Evolutionary conservation across 2,888 invertebrate genomes (phyloP), one percentile per base, ranked within the genome.

Genomic region (Halocaridina rubra): DNA sequence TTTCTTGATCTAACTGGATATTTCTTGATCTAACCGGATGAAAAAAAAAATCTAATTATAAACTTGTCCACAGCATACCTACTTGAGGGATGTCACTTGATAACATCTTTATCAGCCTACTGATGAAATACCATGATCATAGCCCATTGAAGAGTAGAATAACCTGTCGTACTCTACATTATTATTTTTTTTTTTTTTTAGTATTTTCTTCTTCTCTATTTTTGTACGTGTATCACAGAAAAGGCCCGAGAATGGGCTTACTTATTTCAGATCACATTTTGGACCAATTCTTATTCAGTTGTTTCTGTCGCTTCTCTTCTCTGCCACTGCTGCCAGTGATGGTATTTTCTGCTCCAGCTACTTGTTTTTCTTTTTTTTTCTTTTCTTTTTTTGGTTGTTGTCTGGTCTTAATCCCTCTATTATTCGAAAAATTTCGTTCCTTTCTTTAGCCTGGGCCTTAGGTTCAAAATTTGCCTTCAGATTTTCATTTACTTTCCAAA

Each of bases 191-290:
- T 61, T 72, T 59, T 16, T 79, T 53, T 22, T 7, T 71, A 46
- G 53, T 72, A 59, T 80, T n/a, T n/a, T n/a, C n/a, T n/a, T n/a
- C n/a, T n/a, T n/a, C n/a, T n/a, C n/a, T n/a, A n/a, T n/a, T n/a
- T n/a, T 80, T 80, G 80, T 80, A 80, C 80, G 57, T 72, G 61
- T 80, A 80, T 80, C 80, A 80, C 80, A 80, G 80, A 80, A 80
- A 72, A 72, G 16, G 32, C 80, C 80, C 80, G 22, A 57, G 29
- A 72, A 53, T 30, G 69, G 79, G 79, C 69, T 27, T 79, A 69
- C 71, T 64, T 39, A 67, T 53, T 61, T 71, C 79, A 69, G 79
- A 79, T 79, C 79, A 79, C 79, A 69, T 79, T 53, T 79, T 79
- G 79, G 71, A 79, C 79, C 67, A 79, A 33, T 59, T 2, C 57